phyloP scores from a whole-genome alignment of 2,888 invertebrate species.

The Hesperia comma region DNA sequence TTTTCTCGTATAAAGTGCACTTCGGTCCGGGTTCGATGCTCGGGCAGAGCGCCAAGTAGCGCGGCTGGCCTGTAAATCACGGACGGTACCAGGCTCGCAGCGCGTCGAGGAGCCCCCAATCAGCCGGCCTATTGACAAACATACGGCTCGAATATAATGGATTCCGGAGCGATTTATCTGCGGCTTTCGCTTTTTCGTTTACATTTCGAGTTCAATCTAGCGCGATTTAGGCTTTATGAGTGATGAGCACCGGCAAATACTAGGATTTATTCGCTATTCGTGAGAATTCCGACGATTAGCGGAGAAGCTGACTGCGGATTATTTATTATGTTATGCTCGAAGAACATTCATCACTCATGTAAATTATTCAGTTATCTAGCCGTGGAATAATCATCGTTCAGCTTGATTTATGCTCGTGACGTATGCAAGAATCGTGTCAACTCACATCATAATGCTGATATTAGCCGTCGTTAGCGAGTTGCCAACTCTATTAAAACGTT shows the following conservation, averaged over 20 bases:
- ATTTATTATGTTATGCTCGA: slow-evolving; percentile 27
- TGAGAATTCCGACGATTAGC: slow-evolving; percentile 29
- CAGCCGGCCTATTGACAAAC: slow-evolving; percentile 80
- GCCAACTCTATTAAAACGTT: slow-evolving; percentile 26
- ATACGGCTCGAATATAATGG: slow-evolving; percentile 75
- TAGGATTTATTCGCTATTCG: slow-evolving; percentile 37
- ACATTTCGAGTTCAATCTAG: slow-evolving; percentile 54
- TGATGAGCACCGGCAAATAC: slow-evolving; percentile 45
- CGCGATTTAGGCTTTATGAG: slow-evolving; percentile 49
- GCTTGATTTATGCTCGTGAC: slow-evolving; percentile 29
- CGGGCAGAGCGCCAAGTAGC: slow-evolving; percentile 75
- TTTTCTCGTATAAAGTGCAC: slow-evolving; percentile 67
- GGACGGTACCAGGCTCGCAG: slow-evolving; percentile 64
- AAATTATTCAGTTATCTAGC: slow-evolving; percentile 27
- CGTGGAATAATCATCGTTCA: slow-evolving; percentile 14
- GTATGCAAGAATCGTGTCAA: slow-evolving; percentile 28
- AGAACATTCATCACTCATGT: slow-evolving; percentile 25
- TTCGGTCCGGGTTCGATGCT: slow-evolving; percentile 64
- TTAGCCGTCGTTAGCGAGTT: slow-evolving; percentile 33
- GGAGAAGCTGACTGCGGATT: slow-evolving; percentile 31
- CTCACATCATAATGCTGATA: slow-evolving; percentile 21
- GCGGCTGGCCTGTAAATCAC: slow-evolving; percentile 68
- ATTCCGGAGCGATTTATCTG: slow-evolving; percentile 68
- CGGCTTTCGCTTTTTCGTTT: slow-evolving; percentile 54
- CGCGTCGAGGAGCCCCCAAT: slow-evolving; percentile 71